A percentile compares a stretch with the other conserved stretches of the same genome.
Conservation (phyloP, 2,797 vertebrate species). For the Gallinago nigripennis region DNA sequence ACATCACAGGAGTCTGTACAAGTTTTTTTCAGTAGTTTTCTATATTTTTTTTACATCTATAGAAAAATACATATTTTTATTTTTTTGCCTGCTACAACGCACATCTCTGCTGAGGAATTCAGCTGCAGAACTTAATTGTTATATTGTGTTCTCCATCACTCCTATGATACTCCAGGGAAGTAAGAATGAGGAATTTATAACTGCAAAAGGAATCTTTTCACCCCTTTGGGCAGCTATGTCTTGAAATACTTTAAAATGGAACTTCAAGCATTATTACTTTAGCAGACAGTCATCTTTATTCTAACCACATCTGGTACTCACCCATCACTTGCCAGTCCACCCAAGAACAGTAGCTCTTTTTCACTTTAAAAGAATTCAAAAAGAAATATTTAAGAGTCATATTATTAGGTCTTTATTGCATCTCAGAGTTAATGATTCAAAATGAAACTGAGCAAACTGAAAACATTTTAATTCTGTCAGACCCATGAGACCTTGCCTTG, state of each 20-base stretch:
- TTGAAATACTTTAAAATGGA: conserved; percentile 23
- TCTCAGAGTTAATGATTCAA: not conserved
- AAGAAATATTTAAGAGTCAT: not conserved
- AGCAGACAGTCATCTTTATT: not conserved
- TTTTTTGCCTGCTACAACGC: not conserved
- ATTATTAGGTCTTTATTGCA: not conserved
- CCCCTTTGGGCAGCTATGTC: not conserved
- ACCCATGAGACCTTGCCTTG: not conserved
- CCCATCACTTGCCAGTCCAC: not conserved
- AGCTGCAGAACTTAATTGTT: conserved; percentile 27
- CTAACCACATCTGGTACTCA: not conserved
- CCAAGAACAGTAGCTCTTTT: not conserved
- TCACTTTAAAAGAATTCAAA: not conserved
- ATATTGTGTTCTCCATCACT: conserved; percentile 36
- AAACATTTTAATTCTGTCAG: conserved; percentile 1
- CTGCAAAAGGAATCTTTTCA: conserved; percentile 13
- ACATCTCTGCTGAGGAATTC: not conserved
- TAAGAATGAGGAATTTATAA: conserved; percentile 30
- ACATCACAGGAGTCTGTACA: not conserved
- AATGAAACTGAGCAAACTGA: not conserved
- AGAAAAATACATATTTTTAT: not conserved
- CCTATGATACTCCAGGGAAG: conserved; percentile 37
- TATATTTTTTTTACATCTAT: not conserved
- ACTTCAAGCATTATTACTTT: conserved; percentile 40
- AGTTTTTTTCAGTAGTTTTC: not conserved